A percentile compares a stretch with the other conserved stretches of the same genome.
Evolutionary conservation across 2,888 invertebrate species (phyloP).

Genomic region (Conomelus anceps): DNA sequence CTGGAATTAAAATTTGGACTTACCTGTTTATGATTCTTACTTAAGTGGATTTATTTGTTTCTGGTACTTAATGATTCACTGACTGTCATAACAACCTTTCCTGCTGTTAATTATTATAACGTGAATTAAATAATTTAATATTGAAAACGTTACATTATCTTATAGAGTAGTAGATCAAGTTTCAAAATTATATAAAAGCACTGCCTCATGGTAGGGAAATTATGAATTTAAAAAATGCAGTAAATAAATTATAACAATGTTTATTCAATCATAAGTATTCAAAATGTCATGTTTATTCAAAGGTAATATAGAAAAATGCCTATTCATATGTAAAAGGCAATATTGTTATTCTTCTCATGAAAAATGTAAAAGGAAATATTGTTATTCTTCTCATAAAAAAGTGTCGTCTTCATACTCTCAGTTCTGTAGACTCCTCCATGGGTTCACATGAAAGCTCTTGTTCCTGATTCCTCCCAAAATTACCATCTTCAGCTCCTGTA

Average conservation of each 20-base stretch:
- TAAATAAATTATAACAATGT: background rate
- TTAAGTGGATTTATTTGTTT: constrained; percentile 1
- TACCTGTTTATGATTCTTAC: background rate
- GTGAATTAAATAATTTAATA: background rate
- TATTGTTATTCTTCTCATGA: background rate
- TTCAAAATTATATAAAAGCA: background rate
- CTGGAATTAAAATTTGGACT: constrained; percentile 2
- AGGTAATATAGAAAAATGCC: background rate
- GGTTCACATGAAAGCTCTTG: background rate
- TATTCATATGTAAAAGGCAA: background rate
- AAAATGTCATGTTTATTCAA: background rate
- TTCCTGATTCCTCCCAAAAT: background rate
- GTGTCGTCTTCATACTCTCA: background rate
- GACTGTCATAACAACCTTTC: constrained; percentile 5
- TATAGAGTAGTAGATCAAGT: background rate
- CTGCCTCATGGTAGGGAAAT: constrained; percentile 6
- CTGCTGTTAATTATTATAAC: background rate
- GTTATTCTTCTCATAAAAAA: background rate
- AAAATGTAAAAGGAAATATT: background rate
- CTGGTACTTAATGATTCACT: background rate
- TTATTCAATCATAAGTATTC: background rate
- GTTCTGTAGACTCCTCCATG: background rate
- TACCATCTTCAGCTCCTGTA: background rate
- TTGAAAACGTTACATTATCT: background rate
- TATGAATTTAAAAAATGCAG: background rate